Base-by-base conservation (phyloP, 2,888 invertebrate genomes). In the Dynastes maya region DNA sequence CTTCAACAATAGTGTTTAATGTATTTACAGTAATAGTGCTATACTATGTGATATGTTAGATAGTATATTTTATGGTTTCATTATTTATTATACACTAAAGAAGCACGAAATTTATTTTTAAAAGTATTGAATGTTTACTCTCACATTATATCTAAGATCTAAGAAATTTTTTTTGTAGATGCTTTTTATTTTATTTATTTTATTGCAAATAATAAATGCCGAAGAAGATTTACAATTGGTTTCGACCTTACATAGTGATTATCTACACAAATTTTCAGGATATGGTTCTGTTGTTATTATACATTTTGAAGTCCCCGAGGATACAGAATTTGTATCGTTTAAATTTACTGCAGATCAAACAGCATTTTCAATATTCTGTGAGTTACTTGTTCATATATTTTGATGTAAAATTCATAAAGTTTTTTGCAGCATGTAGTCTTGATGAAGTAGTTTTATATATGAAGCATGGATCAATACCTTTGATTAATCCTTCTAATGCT, bases 401-500 rank as follows among this genome's bases (percentile, higher is more conserved):
- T 27, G 45, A 2, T 45, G 9, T 45, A 8, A 11, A 9, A 45
- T 45, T 45, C 11, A 45, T 11, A 45, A 75, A 58, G 76, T 68
- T 72, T 45, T n/a, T 82, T 85, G 77, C 82, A 87, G 87, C 84
- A 65, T 89, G 89, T 81, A 81, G 82, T 61, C 80, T 84, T 9
- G 84, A 87, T 82, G 91, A 93, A 84, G 92, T 95, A 72, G 90
- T 93, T 82, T 89, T 94, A 83, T 92, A 94, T 85, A 88, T 97
- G 76, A 96, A 96, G 86, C 92, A 94, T 83, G 95, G 95, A 16
- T 94, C 96, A 67, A 94, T 95, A 84, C 97, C 97, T 29, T 93
- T 96, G 2, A 93, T 97, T 79, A 94, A 93, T 85, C 95, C 96
- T 1, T 95, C 96, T 85, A 94, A 94, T 80, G 94, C 95, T 64